Conservation (phyloP, 2,797 vertebrate genomes). For the Coilia nasus region DNA sequence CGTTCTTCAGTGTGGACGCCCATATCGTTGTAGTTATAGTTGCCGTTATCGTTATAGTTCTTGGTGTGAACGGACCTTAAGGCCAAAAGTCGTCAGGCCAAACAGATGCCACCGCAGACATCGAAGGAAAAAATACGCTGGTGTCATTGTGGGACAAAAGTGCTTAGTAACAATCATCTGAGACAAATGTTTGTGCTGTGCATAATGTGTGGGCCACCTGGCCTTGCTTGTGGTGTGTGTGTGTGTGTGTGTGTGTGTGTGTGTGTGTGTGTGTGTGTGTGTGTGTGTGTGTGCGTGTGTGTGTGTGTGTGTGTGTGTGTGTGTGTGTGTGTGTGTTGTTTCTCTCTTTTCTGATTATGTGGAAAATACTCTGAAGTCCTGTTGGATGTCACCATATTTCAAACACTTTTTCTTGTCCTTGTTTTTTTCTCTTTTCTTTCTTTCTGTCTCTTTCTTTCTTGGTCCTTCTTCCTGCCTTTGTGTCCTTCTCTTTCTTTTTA, state of each 20-base stretch:
- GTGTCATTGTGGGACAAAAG: not conserved
- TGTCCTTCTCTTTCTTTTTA: constrained; percentile 50
- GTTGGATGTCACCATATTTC: constrained; percentile 1
- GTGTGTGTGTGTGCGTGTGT: constrained; percentile 10
- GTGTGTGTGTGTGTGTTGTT: constrained; percentile 3
- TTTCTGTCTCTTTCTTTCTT: constrained; percentile 62
- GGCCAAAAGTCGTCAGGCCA: not conserved
- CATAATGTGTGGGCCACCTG: constrained; percentile 18
- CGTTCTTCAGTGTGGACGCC: too few relatives aligned
- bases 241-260: constrained; percentile 13
- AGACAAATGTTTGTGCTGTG: not conserved
- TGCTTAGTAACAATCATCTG: constrained; percentile 10
- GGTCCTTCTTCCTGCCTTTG: constrained; percentile 66
- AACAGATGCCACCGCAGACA: not conserved
- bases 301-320: constrained; percentile 24
- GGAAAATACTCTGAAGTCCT: not conserved
- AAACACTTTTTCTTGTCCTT: constrained; percentile 20
- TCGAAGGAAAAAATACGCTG: not conserved
- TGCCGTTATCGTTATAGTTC: too few relatives aligned
- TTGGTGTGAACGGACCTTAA: too few relatives aligned
- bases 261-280: constrained; percentile 24
- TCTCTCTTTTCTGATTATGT: not conserved
- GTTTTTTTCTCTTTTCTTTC: constrained; percentile 49
- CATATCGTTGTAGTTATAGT: too few relatives aligned
- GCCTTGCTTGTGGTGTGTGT: not conserved